Evolutionary conservation across 2,797 vertebrate species (phyloP), one percentile per base, ranked within the genome.

Genomic region (Mormyrus hasselquistii): DNA sequence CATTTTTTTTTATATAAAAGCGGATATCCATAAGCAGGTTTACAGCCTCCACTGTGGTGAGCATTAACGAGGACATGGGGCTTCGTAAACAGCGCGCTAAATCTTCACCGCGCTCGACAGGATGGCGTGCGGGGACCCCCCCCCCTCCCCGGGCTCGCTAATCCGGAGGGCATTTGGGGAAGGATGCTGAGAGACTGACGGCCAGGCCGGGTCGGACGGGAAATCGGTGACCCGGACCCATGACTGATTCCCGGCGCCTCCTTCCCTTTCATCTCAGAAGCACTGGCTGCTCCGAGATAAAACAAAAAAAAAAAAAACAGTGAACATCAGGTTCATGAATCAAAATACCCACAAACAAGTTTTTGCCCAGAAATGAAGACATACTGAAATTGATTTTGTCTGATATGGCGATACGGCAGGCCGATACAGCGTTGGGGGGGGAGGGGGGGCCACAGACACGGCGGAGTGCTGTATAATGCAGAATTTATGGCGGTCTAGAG

Each of bases 301-400:
- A 38, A 38, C 90, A 92, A 90, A 91, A 84, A 49, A 47, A 49
- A 47, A 73, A 89, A 87, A 89, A 57, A 87, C 91, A 90, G 86
- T 59, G 89, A 92, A 88, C 52, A 84, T 29, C 25, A 2, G 38
- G 90, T 91, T 92, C 91, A 91, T 92, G 93, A 92, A 93, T 94
- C 93, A 92, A 91, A 57, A 55, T 90, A 87, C 91, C 92, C 91
- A 89, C 90, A 91, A 91, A 91, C 89, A 90, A 88, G 9, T 92
- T 93, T 94, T 93, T 91, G 91, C 82, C 91, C 90, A 86, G 90
- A 93, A 94, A 94, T 94, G 92, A 95, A 95, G 94, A 93, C 88
- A 90, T 91, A 91, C 92, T 93, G 91, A 92, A 94, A 94, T 94
- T 93, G 93, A 93, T 94, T 93, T 93, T 90, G 91, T 92, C 92